Base-by-base conservation (phyloP, 2,113 vertebrate genomes). In the Scophthalmus maximus region DNA sequence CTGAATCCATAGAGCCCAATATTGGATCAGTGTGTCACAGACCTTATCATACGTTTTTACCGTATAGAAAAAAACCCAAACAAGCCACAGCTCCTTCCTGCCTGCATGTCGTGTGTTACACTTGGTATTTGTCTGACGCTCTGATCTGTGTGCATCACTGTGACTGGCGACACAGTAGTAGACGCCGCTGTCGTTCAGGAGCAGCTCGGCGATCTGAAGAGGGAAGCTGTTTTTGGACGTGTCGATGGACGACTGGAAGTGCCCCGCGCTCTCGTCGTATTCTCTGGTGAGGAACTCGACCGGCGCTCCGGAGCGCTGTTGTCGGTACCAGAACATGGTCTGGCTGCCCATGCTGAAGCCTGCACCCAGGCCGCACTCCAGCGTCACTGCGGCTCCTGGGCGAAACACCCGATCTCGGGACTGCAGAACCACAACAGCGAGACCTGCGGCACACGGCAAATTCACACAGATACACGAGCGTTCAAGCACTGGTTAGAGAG, bases 101-200 rank as follows among this genome's bases (percentile, higher is more conserved):
- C 0, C 3, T 51, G 62, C 47, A 17, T 25, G 8, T 38, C 47
- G 67, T 22, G 52, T 66, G 52, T 17, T n/a, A 3, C 26, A 26
- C 15, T 10, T 26, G 25, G 26, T 92, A 92, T 85, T 87, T 91
- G 92, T 88, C 76, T 61, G 76, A 66, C 18, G 11, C n/a, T 49
- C 23, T 40, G 42, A 12, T 62, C 17, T 15, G 32, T 6, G 27
- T 75, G 70, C 58, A 42, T 63, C 87, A 90, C 89, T 84, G 92
- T 93, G 91, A 26, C 77, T 87, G 0, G 91, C 91, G 44, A 74
- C 90, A 0, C 92, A 94, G 83, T 88, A 92, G 79, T 93, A 94
- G 17, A 30, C 81, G 30, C 78, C 83, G 36, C 79, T 90, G 76
- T 94, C 86, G n/a, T 74, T 67, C 0, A 62, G 7, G 2, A 23